A percentile compares a stretch with the other conserved stretches of the same genome.
phyloP scores from a whole-genome alignment of 2,113 vertebrate species.

The Microtus pennsylvanicus region DNA sequence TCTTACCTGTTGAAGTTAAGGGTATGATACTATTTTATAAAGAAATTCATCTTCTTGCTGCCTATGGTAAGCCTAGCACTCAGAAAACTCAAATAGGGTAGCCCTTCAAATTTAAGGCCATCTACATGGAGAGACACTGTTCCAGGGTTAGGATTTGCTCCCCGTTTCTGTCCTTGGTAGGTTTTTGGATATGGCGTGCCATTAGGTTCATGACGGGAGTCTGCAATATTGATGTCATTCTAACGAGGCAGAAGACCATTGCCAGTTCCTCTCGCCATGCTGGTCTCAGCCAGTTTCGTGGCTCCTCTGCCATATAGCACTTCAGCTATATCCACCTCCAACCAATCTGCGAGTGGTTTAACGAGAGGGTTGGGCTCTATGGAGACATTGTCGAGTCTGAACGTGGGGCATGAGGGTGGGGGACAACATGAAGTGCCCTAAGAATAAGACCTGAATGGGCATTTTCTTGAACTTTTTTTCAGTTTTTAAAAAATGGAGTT shows the following conservation, averaged over 20 bases:
- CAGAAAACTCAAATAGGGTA: neutral
- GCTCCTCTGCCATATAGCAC: neutral
- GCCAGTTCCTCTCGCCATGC: neutral
- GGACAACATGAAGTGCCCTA: neutral
- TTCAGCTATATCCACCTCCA: neutral
- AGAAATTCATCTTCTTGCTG: neutral
- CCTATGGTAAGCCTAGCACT: neutral
- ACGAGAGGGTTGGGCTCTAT: neutral
- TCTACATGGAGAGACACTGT: neutral
- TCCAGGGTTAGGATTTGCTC: neutral
- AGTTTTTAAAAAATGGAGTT: constrained; percentile 55
- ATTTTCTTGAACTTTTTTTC: constrained; percentile 47
- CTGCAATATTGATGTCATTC: neutral
- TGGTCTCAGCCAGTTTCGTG: neutral
- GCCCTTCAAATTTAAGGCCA: neutral
- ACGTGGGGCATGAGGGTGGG: too few relatives aligned
- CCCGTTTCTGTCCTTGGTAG: neutral
- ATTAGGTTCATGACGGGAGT: neutral
- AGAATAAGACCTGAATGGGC: neutral
- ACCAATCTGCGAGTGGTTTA: neutral
- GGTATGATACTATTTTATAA: neutral
- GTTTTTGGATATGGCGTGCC: neutral
- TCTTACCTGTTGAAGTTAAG: neutral
- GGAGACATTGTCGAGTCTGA: neutral
- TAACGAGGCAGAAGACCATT: neutral